Base-by-base conservation (phyloP, 2,113 vertebrate species). In the Marmota flaviventris region DNA sequence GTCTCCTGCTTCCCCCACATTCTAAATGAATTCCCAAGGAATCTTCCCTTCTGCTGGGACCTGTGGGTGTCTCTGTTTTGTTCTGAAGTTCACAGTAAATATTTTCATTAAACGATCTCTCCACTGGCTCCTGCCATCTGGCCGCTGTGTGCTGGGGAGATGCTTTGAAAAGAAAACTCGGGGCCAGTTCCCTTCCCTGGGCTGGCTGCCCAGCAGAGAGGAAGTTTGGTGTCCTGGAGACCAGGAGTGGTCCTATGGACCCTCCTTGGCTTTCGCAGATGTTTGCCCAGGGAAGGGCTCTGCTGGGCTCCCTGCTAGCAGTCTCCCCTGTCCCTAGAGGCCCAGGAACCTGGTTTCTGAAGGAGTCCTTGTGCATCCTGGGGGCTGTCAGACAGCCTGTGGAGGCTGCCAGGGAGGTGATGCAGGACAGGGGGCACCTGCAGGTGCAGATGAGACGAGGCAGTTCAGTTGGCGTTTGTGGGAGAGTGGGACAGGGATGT, bases 31-130 rank as follows among this genome's bases (percentile, higher is more conserved):
- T 70, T 83, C 42, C 63, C 27, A 8, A 82, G 84, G 91, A 94
- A 63, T 93, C 65, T 63, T 93, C 25, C 96, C 85, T 96, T 95
- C 92, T 95, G 61, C 5, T 37, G 84, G 51, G 83, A 48, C 78
- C 65, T 32, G 72, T 97, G 90, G 95, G 92, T 87, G 91, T 97
- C 96, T 96, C 39, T 81, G 84, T 86, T 97, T 93, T 93, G 75
- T 95, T 97, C 89, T 97, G 51, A 93, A 87, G 96, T 95, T 96
- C 75, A 75, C 13, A 27, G 69, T 85, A 96, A 97, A 95, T 96
- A 88, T 96, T 94, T 96, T 90, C 81, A 78, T 85, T 82, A 56
- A 72, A 56, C 42, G 18, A 51, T 78, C 76, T 96, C 48, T 67
- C 75, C 61, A 32, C 18, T 85, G 92, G 93, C 85, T 88, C 73